Conservation (phyloP, 2,113 vertebrate species). For the Aldabrachelys gigantea region DNA sequence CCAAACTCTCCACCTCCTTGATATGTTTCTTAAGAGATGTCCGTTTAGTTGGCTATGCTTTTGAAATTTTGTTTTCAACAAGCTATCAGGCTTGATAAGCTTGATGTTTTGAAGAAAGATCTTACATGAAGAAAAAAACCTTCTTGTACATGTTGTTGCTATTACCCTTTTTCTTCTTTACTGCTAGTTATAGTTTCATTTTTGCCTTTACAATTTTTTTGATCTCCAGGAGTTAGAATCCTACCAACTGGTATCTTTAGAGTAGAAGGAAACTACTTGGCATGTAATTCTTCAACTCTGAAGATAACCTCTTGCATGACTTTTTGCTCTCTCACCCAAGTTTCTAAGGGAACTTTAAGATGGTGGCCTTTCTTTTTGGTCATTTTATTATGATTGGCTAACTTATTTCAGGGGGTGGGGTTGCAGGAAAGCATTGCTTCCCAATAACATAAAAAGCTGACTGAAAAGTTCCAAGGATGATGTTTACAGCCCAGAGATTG, state of each 20-base stretch:
- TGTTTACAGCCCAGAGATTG: not conserved
- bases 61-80: too few relatives aligned
- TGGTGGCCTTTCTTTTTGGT: not conserved
- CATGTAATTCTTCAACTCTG: not conserved
- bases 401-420: not conserved
- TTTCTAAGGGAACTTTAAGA: not conserved
- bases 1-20: too few relatives aligned
- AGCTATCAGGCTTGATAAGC: too few relatives aligned
- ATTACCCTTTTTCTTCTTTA: not conserved
- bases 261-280: not conserved
- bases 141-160: not conserved
- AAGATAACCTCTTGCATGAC: not conserved
- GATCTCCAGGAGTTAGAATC: not conserved
- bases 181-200: not conserved
- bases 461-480: not conserved
- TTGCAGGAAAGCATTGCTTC: not conserved
- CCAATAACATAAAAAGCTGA: not conserved
- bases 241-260: not conserved
- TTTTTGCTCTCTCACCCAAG: not conserved
- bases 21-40: too few relatives aligned
- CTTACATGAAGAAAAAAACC: not conserved
- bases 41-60: too few relatives aligned
- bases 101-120: too few relatives aligned
- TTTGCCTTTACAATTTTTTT: not conserved
- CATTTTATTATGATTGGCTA: not conserved